These are phyloP conservation scores for Cardiocondyla obscurior DNA, from an alignment of 1,140 invertebrate genomes.

Conservation along the genomic window DNA sequence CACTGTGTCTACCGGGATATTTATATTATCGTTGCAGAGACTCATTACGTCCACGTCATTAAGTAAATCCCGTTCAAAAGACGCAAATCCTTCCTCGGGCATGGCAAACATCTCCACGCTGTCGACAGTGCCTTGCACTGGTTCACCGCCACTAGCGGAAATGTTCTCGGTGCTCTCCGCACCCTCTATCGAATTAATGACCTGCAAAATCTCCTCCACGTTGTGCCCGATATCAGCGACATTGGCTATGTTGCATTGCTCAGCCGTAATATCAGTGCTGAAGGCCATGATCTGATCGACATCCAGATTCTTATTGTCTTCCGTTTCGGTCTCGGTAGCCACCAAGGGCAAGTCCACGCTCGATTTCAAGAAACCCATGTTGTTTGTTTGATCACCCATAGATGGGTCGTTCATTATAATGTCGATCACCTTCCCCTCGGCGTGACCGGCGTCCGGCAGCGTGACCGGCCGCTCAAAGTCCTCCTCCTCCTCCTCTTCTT, in stretches of 20 bases:
- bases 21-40: slow-evolving; percentile 84
- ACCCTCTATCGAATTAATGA: slow-evolving; percentile 87
- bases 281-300: slow-evolving; percentile 79
- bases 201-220: slow-evolving; percentile 87
- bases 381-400: slow-evolving; percentile 87
- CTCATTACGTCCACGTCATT: slow-evolving; percentile 86
- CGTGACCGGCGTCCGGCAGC: slow-evolving; percentile 54
- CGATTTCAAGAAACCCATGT: slow-evolving; percentile 86
- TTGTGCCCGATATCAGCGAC: slow-evolving; percentile 85
- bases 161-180: slow-evolving; percentile 78
- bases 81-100: slow-evolving; percentile 81
- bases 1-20: slow-evolving; percentile 75
- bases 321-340: slow-evolving; percentile 60
- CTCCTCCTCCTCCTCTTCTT: slow-evolving; percentile 15
- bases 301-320: slow-evolving; percentile 73
- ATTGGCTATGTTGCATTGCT: slow-evolving; percentile 68
- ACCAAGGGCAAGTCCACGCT: slow-evolving; percentile 76
- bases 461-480: slow-evolving; percentile 61
- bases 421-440: slow-evolving; percentile 64
- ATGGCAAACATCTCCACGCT: slow-evolving; percentile 86
- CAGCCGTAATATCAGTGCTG: slow-evolving; percentile 60
- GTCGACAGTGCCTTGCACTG: slow-evolving; percentile 77
- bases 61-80: slow-evolving; percentile 85
- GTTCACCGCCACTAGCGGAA: slow-evolving; percentile 53
- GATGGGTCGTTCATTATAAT: slow-evolving; percentile 85